Percentiles rank a stretch among this genome's conserved stretches.
Conservation (phyloP, 2,797 vertebrate species). For the Semotilus atromaculatus region DNA sequence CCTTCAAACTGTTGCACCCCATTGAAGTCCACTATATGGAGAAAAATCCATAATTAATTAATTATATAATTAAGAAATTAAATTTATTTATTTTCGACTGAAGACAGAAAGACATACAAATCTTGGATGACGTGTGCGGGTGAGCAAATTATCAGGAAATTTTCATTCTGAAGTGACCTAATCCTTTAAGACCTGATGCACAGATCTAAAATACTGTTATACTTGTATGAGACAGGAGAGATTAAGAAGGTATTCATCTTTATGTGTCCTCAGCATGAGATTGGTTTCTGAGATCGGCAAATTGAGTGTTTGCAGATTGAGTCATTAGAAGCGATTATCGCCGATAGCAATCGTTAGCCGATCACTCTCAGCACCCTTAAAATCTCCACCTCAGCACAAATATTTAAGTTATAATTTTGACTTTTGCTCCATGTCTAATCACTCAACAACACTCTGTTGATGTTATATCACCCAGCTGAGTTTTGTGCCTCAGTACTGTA, state of each 20-base stretch:
- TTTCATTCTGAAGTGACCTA: too few relatives aligned
- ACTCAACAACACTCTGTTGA: not conserved
- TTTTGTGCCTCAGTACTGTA: not conserved
- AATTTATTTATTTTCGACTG: too few relatives aligned
- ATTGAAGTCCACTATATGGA: too few relatives aligned
- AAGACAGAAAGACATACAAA: too few relatives aligned
- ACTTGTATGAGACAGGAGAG: not conserved
- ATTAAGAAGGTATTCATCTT: too few relatives aligned
- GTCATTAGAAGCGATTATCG: not conserved
- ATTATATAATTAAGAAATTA: too few relatives aligned
- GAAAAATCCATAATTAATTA: too few relatives aligned
- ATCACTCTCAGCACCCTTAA: too few relatives aligned
- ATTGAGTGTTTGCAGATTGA: not conserved
- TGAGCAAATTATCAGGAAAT: too few relatives aligned
- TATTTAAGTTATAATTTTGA: not conserved
- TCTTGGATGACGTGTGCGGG: too few relatives aligned
- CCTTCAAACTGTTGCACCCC: too few relatives aligned
- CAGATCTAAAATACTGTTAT: not conserved
- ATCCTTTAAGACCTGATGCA: not conserved
- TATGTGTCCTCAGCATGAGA: not conserved
- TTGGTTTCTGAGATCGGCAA: not conserved
- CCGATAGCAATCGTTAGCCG: not conserved
- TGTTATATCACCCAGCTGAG: not conserved
- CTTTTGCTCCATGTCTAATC: not conserved
- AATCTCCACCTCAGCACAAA: not conserved